A percentile compares a stretch with the other conserved stretches of the same genome.
Evolutionary conservation across 2,113 vertebrate genomes (phyloP).

Genomic region (Cephalopholis sonnerati): DNA sequence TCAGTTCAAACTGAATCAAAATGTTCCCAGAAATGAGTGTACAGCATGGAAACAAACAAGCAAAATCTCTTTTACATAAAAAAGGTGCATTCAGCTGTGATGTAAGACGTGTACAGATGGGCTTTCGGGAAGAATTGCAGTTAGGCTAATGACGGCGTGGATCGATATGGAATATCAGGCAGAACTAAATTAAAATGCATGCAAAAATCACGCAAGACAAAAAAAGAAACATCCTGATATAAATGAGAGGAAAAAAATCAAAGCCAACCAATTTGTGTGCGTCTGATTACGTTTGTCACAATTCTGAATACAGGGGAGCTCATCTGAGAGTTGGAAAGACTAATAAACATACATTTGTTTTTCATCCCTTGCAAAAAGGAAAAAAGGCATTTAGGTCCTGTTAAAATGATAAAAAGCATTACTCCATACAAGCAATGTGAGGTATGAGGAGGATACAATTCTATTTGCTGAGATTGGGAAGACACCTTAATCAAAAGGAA

Average conservation of each 20-base stretch:
- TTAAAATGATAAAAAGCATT: constrained; percentile 73
- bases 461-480: constrained; percentile 79
- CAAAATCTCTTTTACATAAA: constrained; percentile 70
- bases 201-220: constrained; percentile 54
- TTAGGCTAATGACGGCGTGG: constrained; percentile 19
- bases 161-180: constrained; percentile 50
- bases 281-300: constrained; percentile 50
- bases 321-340: constrained; percentile 59
- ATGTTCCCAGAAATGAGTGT: constrained; percentile 31
- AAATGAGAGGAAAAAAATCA: constrained; percentile 52
- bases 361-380: constrained; percentile 64
- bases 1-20: constrained; percentile 65
- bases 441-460: constrained; percentile 82
- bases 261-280: constrained; percentile 53
- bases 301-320: constrained; percentile 48
- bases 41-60: constrained; percentile 63
- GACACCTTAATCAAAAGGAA: constrained; percentile 74
- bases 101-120: constrained; percentile 61
- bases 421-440: constrained; percentile 80
- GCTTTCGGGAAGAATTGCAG: constrained; percentile 44
- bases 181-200: constrained; percentile 60
- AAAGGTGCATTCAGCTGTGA: constrained; percentile 76
- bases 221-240: constrained; percentile 55
- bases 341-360: constrained; percentile 53
- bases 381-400: constrained; percentile 79